Evolutionary conservation across 2,888 invertebrate species (phyloP), one percentile per base, ranked within the genome.

Genomic region (Cyaniris semiargus): DNA sequence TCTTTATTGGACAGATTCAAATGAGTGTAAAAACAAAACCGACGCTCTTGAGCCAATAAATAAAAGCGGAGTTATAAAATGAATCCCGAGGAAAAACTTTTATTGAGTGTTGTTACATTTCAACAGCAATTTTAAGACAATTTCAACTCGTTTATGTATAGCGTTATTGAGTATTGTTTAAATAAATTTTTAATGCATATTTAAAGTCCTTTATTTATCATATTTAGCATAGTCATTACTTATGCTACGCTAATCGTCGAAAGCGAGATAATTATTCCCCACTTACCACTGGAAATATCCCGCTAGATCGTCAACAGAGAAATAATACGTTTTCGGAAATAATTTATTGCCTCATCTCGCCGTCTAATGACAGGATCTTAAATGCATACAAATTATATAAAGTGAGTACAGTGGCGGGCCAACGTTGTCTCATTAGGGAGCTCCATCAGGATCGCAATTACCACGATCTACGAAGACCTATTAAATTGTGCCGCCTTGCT

Each of bases 1-100:
- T 91, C 66, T 87, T 90, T 34, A 82, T 93, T 79, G 88, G 89
- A 6, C 93, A 93, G 79, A 84, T 91, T 66, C 87, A 87, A 82
- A 85, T 86, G 82, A 85, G 88, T 0, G 76, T 86, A 44, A 88
- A 88, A 81, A 89, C 83, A 27, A 85, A 88, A 13, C 90, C 90
- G 0, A 86, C 83, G 18, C 72, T 87, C n/a, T 80, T 86, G 34
- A 79, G 82, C 76, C 81, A 81, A 75, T 80, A 27, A 74, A 77
- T 79, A 70, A 72, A 74, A 74, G 23, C 53, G 3, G 23, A 72
- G 23, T 48, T 48, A 71, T 71, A 38, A 71, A 34, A 34, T 70
- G 74, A 77, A 77, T 60, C 74, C 27, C n/a, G 27, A 23, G 66
- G 74, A 76, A 58, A 34, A 74, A 56, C 13, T 60, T 66, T 66